Evolutionary conservation across 2,113 vertebrate genomes (phyloP).

Genomic region (Oophaga pumilio): DNA sequence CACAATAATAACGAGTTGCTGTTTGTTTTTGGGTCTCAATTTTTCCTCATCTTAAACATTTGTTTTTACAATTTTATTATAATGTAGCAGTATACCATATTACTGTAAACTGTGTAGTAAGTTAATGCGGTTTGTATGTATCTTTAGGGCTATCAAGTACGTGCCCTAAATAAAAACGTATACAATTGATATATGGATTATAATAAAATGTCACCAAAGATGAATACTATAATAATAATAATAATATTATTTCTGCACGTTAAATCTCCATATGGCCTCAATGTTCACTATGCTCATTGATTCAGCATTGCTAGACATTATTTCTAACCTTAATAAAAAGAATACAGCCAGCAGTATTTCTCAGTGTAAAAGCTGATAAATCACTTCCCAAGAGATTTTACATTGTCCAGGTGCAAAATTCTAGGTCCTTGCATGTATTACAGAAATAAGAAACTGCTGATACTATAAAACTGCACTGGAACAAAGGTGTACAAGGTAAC

Average conservation of each 20-base stretch:
- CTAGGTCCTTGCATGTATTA: neutral
- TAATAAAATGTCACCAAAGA: neutral
- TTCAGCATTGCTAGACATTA: neutral
- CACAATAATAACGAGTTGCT: no score
- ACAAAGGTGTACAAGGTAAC: neutral
- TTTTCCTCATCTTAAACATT: no score
- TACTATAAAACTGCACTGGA: neutral
- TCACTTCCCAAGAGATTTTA: slow-evolving; percentile 8
- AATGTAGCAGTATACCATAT: no score
- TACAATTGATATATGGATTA: neutral
- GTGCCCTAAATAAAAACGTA: neutral
- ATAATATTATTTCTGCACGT: neutral
- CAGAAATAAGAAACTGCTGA: neutral
- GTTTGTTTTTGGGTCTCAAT: no score
- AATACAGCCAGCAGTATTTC: neutral
- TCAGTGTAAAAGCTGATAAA: slow-evolving; percentile 15
- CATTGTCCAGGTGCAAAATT: neutral
- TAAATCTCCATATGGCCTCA: neutral
- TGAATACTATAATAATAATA: neutral
- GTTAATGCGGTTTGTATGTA: no score
- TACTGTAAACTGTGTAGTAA: no score
- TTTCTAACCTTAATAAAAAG: neutral
- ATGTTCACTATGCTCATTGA: neutral
- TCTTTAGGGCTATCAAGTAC: neutral
- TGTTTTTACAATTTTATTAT: no score